Conservation (phyloP, 2,888 invertebrate species). For the Orgyia antiqua region DNA sequence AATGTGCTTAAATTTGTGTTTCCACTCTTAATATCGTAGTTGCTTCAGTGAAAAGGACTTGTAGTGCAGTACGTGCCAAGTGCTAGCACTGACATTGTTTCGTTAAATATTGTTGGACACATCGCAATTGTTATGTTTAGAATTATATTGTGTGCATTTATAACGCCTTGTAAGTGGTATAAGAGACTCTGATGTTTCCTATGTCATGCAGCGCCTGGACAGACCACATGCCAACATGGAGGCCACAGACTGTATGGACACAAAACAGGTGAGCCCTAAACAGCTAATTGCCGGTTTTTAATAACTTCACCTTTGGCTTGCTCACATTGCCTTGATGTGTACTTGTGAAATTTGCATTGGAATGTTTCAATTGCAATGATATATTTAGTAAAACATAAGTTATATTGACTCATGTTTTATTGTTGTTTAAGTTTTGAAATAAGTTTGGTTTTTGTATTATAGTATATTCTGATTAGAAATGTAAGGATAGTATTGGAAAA, state of each 20-base stretch:
- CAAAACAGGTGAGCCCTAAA: slow-evolving; percentile 79
- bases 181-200: slow-evolving; percentile 73
- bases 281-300: slow-evolving; percentile 64
- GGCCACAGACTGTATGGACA: slow-evolving; percentile 79
- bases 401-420: slow-evolving; percentile 15
- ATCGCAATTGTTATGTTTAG: slow-evolving; percentile 72
- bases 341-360: slow-evolving; percentile 31
- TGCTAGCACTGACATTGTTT: slow-evolving; percentile 74
- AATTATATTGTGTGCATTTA: slow-evolving; percentile 55
- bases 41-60: slow-evolving; percentile 34
- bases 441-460: too few relatives aligned
- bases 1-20: slow-evolving; percentile 41
- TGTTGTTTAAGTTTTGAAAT: slow-evolving; percentile 2
- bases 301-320: slow-evolving; percentile 44
- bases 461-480: too few relatives aligned
- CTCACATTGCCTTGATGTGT: slow-evolving; percentile 34
- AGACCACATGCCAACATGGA: slow-evolving; percentile 80
- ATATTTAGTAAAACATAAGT: slow-evolving; percentile 14
- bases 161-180: slow-evolving; percentile 54
- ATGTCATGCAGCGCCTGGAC: slow-evolving; percentile 70
- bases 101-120: slow-evolving; percentile 61
- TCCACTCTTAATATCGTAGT: slow-evolving; percentile 14
- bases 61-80: slow-evolving; percentile 58
- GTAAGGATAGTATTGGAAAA: too few relatives aligned
- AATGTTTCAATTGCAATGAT: slow-evolving; percentile 21